Evolutionary conservation across 2,888 invertebrate species (phyloP).

Genomic region (Lordiphosa fenestrarum): DNA sequence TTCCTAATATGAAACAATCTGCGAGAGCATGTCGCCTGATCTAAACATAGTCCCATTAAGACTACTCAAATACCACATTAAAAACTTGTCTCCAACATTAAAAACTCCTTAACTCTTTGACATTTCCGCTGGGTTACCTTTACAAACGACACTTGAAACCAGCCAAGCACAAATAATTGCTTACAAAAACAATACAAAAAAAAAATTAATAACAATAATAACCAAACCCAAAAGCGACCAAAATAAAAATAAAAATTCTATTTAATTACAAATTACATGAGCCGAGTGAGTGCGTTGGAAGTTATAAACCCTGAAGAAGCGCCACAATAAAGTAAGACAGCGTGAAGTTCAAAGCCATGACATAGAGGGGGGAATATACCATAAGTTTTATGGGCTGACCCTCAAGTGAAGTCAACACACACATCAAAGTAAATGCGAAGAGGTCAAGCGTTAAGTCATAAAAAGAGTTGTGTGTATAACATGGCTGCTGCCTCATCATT

Average conservation of each 20-base stretch:
- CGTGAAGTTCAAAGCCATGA: conserved; percentile 57
- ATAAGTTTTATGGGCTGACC: conserved; percentile 48
- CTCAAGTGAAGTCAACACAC: conserved; percentile 54
- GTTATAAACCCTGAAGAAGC: conserved; percentile 36
- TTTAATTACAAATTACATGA: conserved; percentile 71
- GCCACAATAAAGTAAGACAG: conserved; percentile 48
- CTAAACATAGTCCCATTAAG: not conserved
- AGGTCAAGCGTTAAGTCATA: conserved; percentile 74
- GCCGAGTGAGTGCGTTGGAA: conserved; percentile 7
- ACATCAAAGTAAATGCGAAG: conserved; percentile 65
- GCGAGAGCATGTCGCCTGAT: too few relatives aligned
- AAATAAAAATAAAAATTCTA: conserved; percentile 45
- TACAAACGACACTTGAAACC: conserved; percentile 6
- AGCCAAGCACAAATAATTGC: conserved; percentile 44
- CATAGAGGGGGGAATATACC: conserved; percentile 16
- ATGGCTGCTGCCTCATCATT: conserved; percentile 24
- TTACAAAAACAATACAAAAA: conserved; percentile 2
- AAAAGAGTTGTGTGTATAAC: conserved; percentile 15
- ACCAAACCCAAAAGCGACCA: conserved; percentile 34
- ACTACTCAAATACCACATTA: conserved; percentile 11
- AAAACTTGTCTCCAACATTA: conserved; percentile 33
- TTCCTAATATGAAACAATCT: too few relatives aligned
- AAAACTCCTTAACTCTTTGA: conserved; percentile 34
- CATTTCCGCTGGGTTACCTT: conserved; percentile 35
- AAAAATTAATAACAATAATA: conserved; percentile 37